Evolutionary conservation across 2,113 vertebrate genomes (phyloP).

Genomic region (Leucopternis melanops): DNA sequence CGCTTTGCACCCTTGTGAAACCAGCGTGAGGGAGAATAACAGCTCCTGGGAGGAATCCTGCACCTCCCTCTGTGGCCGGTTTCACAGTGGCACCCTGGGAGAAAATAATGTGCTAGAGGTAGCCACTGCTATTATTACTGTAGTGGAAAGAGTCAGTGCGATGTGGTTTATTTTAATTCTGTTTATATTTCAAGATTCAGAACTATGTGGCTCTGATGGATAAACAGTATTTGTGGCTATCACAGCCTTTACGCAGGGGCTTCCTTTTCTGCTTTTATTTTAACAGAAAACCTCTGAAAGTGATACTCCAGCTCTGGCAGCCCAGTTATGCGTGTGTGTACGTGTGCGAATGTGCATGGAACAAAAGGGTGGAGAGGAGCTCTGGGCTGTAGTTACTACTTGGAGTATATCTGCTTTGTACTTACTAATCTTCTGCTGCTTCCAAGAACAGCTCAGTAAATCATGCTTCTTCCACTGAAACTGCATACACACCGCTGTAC

Average conservation of each 20-base stretch:
- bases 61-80: not conserved
- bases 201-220: not conserved
- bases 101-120: not conserved
- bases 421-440: not conserved
- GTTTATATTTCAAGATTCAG: not conserved
- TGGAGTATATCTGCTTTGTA: not conserved
- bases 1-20: not conserved
- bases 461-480: constrained; percentile 3
- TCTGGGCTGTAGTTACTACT: not conserved
- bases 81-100: not conserved
- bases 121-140: not conserved
- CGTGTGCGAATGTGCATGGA: not conserved
- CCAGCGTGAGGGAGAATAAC: accelerated
- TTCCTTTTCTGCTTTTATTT: not conserved
- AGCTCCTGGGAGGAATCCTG: not conserved
- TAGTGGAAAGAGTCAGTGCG: not conserved
- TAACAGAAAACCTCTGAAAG: not conserved
- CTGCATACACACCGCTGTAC: not conserved
- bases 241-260: not conserved
- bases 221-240: not conserved
- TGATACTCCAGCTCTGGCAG: not conserved
- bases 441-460: constrained; percentile 51
- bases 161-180: not conserved
- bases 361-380: not conserved
- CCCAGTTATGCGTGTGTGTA: not conserved